Conservation (phyloP, 2,888 invertebrate genomes). For the Rhodophaea formosa region DNA sequence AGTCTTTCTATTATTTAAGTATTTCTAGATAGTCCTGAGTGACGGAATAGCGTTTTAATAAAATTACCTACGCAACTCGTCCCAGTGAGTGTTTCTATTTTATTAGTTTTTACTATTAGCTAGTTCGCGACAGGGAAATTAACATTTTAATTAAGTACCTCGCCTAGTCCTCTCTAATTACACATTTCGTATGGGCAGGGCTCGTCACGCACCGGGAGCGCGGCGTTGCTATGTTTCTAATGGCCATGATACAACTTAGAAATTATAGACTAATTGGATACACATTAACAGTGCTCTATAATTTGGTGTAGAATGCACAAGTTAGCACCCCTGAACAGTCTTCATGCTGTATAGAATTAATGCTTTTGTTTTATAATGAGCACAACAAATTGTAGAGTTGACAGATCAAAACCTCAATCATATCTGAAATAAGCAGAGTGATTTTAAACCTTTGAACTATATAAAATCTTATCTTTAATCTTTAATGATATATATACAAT, state of each 20-base stretch:
- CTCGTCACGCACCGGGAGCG: neutral
- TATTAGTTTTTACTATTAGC: too few relatives aligned
- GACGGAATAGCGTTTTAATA: too few relatives aligned
- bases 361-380: neutral
- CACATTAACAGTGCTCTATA: neutral
- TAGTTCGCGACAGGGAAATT: neutral
- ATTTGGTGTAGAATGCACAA: neutral
- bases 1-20: too few relatives aligned
- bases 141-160: slow-evolving; percentile 12
- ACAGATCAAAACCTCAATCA: too few relatives aligned
- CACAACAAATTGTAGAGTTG: too few relatives aligned
- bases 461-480: too few relatives aligned
- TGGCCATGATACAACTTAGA: neutral
- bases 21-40: too few relatives aligned
- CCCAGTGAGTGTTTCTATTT: too few relatives aligned
- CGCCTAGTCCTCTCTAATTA: slow-evolving; percentile 1
- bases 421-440: too few relatives aligned
- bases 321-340: neutral
- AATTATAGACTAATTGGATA: neutral
- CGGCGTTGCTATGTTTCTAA: slow-evolving; percentile 3
- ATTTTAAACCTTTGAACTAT: too few relatives aligned
- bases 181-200: neutral
- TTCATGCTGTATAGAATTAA: neutral
- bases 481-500: too few relatives aligned
- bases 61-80: too few relatives aligned